These are phyloP conservation scores for Callospermophilus lateralis DNA, from an alignment of 2,113 vertebrate genomes.

Conservation along the genomic window DNA sequence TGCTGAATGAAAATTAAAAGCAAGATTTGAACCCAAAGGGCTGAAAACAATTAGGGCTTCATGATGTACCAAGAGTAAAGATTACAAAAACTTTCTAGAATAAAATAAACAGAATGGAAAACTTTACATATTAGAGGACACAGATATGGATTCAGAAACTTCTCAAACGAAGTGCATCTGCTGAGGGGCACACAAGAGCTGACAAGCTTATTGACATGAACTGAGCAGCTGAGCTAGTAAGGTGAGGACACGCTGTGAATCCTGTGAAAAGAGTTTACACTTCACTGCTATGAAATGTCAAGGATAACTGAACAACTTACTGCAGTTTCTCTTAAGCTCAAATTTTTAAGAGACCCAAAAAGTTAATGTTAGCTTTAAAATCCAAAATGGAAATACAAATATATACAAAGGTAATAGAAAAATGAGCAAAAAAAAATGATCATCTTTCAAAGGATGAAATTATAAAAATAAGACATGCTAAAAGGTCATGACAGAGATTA, in stretches of 20 bases:
- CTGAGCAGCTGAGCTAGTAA: conserved; percentile 73
- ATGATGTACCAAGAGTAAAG: neutral
- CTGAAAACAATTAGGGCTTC: neutral
- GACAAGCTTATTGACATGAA: conserved; percentile 67
- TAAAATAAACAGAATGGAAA: neutral
- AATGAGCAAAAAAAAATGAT: conserved; percentile 73
- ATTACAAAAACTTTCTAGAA: conserved; percentile 23
- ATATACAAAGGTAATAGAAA: conserved; percentile 75
- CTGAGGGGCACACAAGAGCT: conserved; percentile 67
- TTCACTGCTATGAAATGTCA: conserved; percentile 79
- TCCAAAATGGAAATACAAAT: conserved; percentile 34
- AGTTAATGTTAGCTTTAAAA: conserved; percentile 61
- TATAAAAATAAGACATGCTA: conserved; percentile 46
- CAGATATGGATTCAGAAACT: neutral
- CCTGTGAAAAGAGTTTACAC: conserved; percentile 68
- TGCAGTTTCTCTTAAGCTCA: conserved; percentile 67
- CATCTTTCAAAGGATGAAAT: conserved; percentile 48
- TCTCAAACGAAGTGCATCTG: conserved; percentile 61
- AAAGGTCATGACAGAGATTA: conserved; percentile 61
- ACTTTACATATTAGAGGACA: neutral
- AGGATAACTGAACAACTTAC: conserved; percentile 77
- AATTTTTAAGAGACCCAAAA: neutral
- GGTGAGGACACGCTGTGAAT: conserved; percentile 77
- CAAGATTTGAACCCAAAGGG: neutral
- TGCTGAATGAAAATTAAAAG: neutral